Conservation (phyloP, 2,113 vertebrate genomes). For the Romanogobio albipinnatus region DNA sequence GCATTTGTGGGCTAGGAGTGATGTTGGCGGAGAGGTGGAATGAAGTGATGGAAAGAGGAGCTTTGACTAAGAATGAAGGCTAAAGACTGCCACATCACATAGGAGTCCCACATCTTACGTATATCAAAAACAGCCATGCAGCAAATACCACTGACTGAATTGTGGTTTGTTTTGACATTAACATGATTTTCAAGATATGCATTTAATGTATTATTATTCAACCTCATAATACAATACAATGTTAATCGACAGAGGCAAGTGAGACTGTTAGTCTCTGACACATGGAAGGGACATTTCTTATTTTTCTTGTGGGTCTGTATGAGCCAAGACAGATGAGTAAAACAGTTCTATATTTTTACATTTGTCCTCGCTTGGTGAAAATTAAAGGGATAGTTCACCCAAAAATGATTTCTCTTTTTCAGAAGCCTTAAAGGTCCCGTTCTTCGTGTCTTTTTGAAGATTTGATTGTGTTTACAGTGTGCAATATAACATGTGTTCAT, state of each 20-base stretch:
- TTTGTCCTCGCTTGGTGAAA: neutral
- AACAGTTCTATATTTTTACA: neutral
- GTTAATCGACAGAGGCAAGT: slow-evolving; percentile 24
- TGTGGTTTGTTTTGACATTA: slow-evolving; percentile 62
- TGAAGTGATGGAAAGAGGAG: slow-evolving; percentile 64
- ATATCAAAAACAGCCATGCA: slow-evolving; percentile 59
- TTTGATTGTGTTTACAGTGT: no score
- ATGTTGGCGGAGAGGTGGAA: slow-evolving; percentile 64
- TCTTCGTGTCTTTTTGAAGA: no score
- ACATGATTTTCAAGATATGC: slow-evolving; percentile 47
- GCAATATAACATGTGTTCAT: no score
- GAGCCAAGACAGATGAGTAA: neutral
- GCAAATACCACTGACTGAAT: slow-evolving; percentile 50
- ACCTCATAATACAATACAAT: slow-evolving; percentile 3
- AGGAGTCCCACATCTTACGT: slow-evolving; percentile 56
- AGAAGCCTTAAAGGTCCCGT: no score
- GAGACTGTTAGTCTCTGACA: slow-evolving; percentile 16
- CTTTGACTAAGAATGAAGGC: slow-evolving; percentile 59
- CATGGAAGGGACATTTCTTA: neutral
- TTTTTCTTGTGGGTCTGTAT: neutral
- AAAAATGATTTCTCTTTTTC: no score
- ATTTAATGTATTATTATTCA: slow-evolving; percentile 22
- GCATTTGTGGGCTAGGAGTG: slow-evolving; percentile 72
- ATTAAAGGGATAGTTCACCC: neutral
- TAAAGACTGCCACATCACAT: slow-evolving; percentile 60